These are phyloP conservation scores for Botia kubotai DNA, from an alignment of 2,797 vertebrate species.

Conservation along the genomic window DNA sequence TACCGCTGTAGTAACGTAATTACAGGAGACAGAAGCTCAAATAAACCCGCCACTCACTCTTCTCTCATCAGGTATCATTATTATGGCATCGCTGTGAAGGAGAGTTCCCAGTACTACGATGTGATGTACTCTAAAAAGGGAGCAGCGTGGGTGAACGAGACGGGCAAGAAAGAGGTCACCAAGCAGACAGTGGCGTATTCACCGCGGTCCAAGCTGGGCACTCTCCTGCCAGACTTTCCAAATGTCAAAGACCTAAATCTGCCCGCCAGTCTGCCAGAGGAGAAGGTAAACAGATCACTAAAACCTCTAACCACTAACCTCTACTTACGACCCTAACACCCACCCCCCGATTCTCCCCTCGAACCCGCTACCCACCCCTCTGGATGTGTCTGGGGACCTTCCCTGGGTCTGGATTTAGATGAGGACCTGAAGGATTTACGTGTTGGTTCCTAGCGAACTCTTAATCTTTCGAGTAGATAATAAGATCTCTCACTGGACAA, in stretches of 20 bases:
- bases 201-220: constrained; percentile 98
- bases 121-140: constrained; percentile 99
- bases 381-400: constrained; percentile 70
- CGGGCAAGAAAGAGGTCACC: constrained; percentile 98
- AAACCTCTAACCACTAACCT: constrained; percentile 74
- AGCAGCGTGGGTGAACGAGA: constrained; percentile 98
- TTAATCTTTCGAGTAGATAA: constrained; percentile 84
- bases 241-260: constrained; percentile 99
- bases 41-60: not conserved
- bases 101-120: constrained; percentile 97
- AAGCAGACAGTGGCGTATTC: constrained; percentile 99
- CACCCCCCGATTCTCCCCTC: constrained; percentile 44
- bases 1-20: not conserved
- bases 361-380: constrained; percentile 69
- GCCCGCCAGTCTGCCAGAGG: constrained; percentile 96
- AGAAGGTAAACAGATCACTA: constrained; percentile 91
- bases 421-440: constrained; percentile 82
- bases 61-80: constrained; percentile 90
- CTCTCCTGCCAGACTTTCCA: constrained; percentile 98
- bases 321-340: constrained; percentile 33
- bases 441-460: constrained; percentile 80
- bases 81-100: constrained; percentile 98
- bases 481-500: constrained; percentile 81
- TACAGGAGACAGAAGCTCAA: not conserved
- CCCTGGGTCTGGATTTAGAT: constrained; percentile 77